Evolutionary conservation across 2,888 invertebrate genomes (phyloP).

Genomic region (Rotaria macrura): DNA sequence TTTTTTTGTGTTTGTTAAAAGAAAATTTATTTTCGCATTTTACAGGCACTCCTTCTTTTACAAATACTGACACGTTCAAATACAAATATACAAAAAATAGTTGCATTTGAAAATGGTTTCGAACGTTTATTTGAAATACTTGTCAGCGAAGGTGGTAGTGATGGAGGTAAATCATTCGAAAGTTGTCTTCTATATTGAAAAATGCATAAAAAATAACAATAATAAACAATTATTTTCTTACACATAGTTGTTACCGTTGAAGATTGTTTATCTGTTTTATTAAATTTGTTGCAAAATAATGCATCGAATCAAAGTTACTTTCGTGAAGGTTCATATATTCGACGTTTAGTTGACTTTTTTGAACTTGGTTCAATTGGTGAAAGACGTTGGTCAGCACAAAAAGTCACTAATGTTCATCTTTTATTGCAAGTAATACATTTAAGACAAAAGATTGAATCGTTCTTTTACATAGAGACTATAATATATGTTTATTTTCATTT

Average conservation of each 20-base stretch:
- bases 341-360: slow-evolving; percentile 77
- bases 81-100: slow-evolving; percentile 94
- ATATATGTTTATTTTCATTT: background rate
- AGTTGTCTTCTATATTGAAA: too few relatives aligned
- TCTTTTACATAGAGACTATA: too few relatives aligned
- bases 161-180: slow-evolving; percentile 60
- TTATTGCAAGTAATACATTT: slow-evolving; percentile 63
- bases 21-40: slow-evolving; percentile 34
- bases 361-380: slow-evolving; percentile 45
- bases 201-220: too few relatives aligned
- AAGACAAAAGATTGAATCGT: too few relatives aligned
- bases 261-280: slow-evolving; percentile 81
- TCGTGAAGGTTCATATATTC: slow-evolving; percentile 90
- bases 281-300: slow-evolving; percentile 84
- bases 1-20: too few relatives aligned
- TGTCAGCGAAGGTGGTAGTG: slow-evolving; percentile 74
- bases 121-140: slow-evolving; percentile 87
- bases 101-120: slow-evolving; percentile 96
- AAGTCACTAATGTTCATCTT: slow-evolving; percentile 79
- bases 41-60: slow-evolving; percentile 68
- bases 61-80: slow-evolving; percentile 84
- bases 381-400: slow-evolving; percentile 78
- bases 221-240: too few relatives aligned
- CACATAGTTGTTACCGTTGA: slow-evolving; percentile 73
- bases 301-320: slow-evolving; percentile 95